A percentile compares a stretch with the other conserved stretches of the same genome.
These are phyloP conservation scores for Oscheius sp. DNA, from an alignment of 2,888 invertebrate species.

Conservation along the genomic window DNA sequence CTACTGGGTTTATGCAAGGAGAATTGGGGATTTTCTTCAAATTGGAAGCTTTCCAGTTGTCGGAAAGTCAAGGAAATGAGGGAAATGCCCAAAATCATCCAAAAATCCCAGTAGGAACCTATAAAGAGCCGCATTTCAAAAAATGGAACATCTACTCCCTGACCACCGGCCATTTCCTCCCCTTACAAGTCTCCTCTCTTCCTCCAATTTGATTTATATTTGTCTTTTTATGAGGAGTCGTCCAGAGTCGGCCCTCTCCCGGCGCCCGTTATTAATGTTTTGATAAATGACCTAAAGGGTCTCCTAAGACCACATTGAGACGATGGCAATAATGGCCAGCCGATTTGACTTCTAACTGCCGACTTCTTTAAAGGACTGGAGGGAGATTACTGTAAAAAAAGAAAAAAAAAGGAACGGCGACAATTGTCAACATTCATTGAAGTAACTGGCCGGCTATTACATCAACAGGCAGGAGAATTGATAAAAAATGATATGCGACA, in stretches of 20 bases:
- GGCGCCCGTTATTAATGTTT: slow-evolving; percentile 36
- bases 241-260: slow-evolving; percentile 11
- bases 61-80: no score
- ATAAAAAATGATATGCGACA: slow-evolving; percentile 36
- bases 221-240: slow-evolving; percentile 8
- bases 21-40: no score
- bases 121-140: no score
- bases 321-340: slow-evolving; percentile 27
- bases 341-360: no score
- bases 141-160: no score
- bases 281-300: slow-evolving; percentile 40
- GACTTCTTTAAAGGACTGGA: no score
- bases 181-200: not conserved
- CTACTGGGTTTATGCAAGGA: no score
- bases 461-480: slow-evolving; percentile 24
- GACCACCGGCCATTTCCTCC: no score
- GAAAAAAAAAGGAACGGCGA: not conserved
- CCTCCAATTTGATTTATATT: slow-evolving; percentile 23
- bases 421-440: slow-evolving; percentile 23
- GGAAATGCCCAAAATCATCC: no score
- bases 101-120: no score
- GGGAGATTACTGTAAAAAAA: not conserved
- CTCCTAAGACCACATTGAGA: slow-evolving; percentile 40
- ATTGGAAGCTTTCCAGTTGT: no score
- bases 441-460: slow-evolving; percentile 22